Evolutionary conservation across 2,797 vertebrate species (phyloP), one percentile per base, ranked within the genome.

Genomic region (Coccyzus lansbergi): DNA sequence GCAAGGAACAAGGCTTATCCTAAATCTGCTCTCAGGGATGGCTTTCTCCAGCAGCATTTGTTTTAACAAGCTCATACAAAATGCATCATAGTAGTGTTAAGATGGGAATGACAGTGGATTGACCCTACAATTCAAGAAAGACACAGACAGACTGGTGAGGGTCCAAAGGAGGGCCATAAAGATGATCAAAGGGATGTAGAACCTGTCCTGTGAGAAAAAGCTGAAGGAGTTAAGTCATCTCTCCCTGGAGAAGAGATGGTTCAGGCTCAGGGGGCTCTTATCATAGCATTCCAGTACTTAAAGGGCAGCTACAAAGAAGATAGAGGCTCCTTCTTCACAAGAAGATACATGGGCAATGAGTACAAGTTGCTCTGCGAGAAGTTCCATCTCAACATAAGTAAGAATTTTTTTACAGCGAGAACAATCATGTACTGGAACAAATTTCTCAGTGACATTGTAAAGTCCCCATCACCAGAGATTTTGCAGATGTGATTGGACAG

Each of bases 31-130:
- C 78, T 76, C 63, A 64, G 64, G 31, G 24, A 6, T 42, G 44
- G 38, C 59, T 83, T 89, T 86, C 72, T 79, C 53, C 7, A 9
- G 62, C 10, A 1, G 36, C 5, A 46, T 55, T 76, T 67, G 71
- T 63, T 93, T 59, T 70, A 88, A 86, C 70, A 65, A 76, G 64
- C 33, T 84, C 58, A 48, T 44, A 60, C 58, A 79, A 94, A 92
- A 94, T 4, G 38, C 17, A 55, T 51, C 82, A 68, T 49, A 79
- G 71, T 19, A 56, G 25, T 29, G 52, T 46, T 63, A 77, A 85
- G 9, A 29, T 36, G 55, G 25, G 49, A 92, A 49, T 19, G 40
- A 38, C 72, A 62, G 1, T 33, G 49, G 63, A 14, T 55, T 69
- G 56, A 88, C 46, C 51, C 33, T 40, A 2, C 29, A 62, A n/a